Percentiles rank a stretch among this genome's conserved stretches.
phyloP scores from a whole-genome alignment of 2,113 vertebrate genomes.

The Corythornis madagascariensis region DNA sequence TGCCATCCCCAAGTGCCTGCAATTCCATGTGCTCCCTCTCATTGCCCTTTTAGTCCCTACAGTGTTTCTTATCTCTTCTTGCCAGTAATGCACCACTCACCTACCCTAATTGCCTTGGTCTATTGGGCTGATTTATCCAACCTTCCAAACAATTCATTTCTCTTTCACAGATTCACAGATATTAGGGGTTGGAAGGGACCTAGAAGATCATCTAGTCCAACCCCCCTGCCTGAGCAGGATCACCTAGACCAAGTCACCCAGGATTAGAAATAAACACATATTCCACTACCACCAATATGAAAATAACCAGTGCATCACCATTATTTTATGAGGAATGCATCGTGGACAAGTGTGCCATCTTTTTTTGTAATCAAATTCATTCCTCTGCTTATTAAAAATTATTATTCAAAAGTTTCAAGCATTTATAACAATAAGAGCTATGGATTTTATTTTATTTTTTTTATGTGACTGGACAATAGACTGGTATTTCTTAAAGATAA shows the following conservation, averaged over 20 bases:
- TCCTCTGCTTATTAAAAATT: not conserved
- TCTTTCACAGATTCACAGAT: not conserved
- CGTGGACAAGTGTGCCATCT: not conserved
- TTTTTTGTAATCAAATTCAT: constrained; percentile 1
- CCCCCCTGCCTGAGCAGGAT: no score
- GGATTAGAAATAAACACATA: constrained; percentile 5
- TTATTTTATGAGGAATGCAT: not conserved
- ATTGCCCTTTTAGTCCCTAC: not conserved
- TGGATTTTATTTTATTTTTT: not conserved
- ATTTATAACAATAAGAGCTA: not conserved
- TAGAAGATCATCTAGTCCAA: no score
- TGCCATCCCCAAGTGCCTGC: not conserved
- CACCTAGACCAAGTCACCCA: no score
- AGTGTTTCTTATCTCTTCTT: constrained; percentile 29
- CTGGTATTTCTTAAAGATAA: not conserved
- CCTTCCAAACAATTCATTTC: constrained; percentile 46
- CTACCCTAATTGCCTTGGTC: constrained; percentile 19
- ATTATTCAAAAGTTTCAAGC: not conserved
- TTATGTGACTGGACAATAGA: not conserved
- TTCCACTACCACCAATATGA: not conserved
- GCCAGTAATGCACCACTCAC: not conserved
- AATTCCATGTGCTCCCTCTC: not conserved
- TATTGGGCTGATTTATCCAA: constrained; percentile 7
- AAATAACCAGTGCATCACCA: not conserved
- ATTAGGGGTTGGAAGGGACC: no score